A percentile compares a stretch with the other conserved stretches of the same genome.
phyloP scores from a whole-genome alignment of 2,113 vertebrate genomes.

The Dipodomys spectabilis region DNA sequence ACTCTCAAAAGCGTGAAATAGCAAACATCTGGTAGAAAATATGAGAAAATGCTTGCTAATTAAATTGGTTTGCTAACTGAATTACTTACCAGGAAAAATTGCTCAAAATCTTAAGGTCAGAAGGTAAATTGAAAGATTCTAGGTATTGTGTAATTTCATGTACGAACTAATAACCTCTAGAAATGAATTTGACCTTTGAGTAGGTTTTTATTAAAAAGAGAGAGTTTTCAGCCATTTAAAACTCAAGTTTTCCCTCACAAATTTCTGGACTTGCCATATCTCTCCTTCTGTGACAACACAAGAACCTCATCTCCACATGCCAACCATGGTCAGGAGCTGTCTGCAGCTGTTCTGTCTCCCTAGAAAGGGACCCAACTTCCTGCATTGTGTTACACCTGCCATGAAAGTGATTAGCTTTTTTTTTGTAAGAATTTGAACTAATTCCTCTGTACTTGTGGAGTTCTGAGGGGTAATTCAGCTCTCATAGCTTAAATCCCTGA shows the following conservation, averaged over 20 bases:
- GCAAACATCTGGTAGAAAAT: conserved; percentile 43
- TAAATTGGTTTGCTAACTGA: conserved; percentile 13
- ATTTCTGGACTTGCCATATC: background rate
- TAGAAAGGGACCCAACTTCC: background rate
- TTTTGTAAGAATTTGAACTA: background rate
- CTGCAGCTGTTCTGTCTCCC: background rate
- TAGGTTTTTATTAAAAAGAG: conserved; percentile 9
- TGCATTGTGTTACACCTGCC: too few species aligned
- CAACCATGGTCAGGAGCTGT: background rate
- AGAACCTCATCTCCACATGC: background rate
- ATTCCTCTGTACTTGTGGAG: background rate
- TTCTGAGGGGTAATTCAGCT: conserved; percentile 9
- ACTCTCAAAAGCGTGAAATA: conserved; percentile 41
- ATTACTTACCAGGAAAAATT: background rate
- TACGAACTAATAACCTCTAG: background rate
- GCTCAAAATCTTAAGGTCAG: background rate
- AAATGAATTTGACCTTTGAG: background rate
- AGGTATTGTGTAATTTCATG: background rate
- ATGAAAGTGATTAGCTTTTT: background rate
- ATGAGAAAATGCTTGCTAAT: background rate
- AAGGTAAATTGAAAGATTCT: background rate
- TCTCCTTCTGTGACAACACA: background rate
- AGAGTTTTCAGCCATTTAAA: conserved; percentile 27
- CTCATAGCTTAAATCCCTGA: conserved; percentile 19
- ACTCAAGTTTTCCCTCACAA: background rate